A percentile compares a stretch with the other conserved stretches of the same genome.
Evolutionary conservation across 2,888 invertebrate species (phyloP).

Genomic region (Troilus luridus): DNA sequence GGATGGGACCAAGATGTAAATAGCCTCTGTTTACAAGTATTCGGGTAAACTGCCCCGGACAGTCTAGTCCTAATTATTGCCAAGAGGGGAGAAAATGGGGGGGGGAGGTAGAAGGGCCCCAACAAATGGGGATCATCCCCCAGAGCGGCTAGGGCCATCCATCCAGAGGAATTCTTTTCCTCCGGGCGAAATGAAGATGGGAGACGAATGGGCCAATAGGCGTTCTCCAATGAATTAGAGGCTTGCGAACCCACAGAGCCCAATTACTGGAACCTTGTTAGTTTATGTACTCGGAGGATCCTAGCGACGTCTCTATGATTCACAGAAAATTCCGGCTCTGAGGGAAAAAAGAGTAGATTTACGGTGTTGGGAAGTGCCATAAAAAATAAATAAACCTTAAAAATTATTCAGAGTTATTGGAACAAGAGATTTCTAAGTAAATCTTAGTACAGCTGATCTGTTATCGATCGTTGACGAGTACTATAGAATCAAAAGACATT

Average conservation of each 20-base stretch:
- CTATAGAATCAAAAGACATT: too few species aligned
- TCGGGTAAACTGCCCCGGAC: not conserved
- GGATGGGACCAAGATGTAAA: slow-evolving; percentile 35
- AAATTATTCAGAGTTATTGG: too few species aligned
- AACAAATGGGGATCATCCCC: slow-evolving; percentile 17
- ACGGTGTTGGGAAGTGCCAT: too few species aligned
- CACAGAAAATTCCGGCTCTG: not conserved
- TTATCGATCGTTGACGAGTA: too few species aligned
- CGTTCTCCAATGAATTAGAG: slow-evolving; percentile 29
- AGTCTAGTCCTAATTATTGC: not conserved
- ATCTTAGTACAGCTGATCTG: too few species aligned
- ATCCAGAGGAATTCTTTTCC: slow-evolving; percentile 42
- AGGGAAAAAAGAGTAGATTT: too few species aligned
- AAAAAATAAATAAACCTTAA: too few species aligned
- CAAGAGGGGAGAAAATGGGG: not conserved
- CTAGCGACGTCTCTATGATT: slow-evolving; percentile 3
- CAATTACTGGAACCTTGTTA: slow-evolving; percentile 19
- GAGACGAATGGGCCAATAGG: slow-evolving; percentile 46
- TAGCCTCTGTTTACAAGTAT: slow-evolving; percentile 22
- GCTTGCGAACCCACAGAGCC: slow-evolving; percentile 4
- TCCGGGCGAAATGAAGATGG: slow-evolving; percentile 27
- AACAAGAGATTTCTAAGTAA: too few species aligned
- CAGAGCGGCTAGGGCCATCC: slow-evolving; percentile 15
- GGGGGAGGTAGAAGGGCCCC: not conserved
- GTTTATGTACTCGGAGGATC: not conserved